Percentiles rank a stretch among this genome's conserved stretches.
phyloP scores from a whole-genome alignment of 2,888 invertebrate genomes.

The Petrolisthes cinctipes region DNA sequence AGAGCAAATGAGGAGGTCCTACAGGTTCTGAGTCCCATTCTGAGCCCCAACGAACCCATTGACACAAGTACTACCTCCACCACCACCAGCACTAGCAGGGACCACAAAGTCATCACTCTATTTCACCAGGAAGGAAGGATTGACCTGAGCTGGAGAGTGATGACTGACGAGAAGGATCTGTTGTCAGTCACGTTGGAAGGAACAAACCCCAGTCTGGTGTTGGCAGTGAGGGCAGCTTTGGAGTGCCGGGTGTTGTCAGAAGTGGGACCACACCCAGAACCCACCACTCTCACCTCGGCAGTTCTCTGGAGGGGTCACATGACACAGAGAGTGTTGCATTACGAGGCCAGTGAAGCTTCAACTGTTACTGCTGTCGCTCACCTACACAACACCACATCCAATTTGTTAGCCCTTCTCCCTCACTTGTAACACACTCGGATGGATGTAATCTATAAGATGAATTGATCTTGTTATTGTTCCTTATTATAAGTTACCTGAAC shows the following conservation, averaged over 20 bases:
- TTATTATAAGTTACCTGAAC: no score
- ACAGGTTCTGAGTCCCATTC: not conserved
- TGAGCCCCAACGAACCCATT: not conserved
- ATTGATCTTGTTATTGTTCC: no score
- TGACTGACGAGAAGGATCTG: not conserved
- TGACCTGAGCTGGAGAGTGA: not conserved
- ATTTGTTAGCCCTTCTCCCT: conserved; percentile 17
- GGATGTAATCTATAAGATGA: no score
- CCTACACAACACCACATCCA: conserved; percentile 9
- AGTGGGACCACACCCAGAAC: not conserved
- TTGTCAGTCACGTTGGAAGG: conserved; percentile 13
- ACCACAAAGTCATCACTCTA: conserved; percentile 13
- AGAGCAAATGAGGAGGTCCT: not conserved
- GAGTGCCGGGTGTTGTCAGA: conserved; percentile 6
- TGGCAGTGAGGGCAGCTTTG: conserved; percentile 29
- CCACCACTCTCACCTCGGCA: conserved; percentile 20
- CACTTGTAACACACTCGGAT: not conserved
- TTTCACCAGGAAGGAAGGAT: conserved; percentile 13
- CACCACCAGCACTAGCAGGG: not conserved
- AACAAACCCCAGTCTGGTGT: conserved; percentile 20
- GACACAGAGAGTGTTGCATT: conserved; percentile 19
- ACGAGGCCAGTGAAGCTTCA: conserved; percentile 11
- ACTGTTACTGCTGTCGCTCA: conserved; percentile 2
- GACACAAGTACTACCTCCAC: not conserved
- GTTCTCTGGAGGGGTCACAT: conserved; percentile 15